Evolutionary conservation across 2,888 invertebrate genomes (phyloP).

Genomic region (Drosophila borborema): DNA sequence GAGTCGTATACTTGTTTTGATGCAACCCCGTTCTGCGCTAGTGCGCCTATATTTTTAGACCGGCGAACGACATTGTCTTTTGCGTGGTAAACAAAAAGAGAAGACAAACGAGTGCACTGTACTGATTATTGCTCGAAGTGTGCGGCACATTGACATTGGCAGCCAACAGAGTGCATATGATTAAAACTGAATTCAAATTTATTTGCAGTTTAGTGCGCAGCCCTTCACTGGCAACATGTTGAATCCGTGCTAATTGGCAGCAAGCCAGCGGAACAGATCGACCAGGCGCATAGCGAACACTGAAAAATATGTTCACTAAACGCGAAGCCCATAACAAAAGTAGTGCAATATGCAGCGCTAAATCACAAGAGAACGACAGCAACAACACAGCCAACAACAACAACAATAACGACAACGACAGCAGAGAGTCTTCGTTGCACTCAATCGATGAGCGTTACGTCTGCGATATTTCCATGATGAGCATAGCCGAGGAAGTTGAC

Average conservation of each 20-base stretch:
- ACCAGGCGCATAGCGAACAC: neutral
- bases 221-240: slow-evolving; percentile 57
- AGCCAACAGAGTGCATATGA: slow-evolving; percentile 23
- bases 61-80: slow-evolving; percentile 15
- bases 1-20: slow-evolving; percentile 47
- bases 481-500: slow-evolving; percentile 55
- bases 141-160: slow-evolving; percentile 35
- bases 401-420: neutral
- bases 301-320: slow-evolving; percentile 47
- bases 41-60: slow-evolving; percentile 42
- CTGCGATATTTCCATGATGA: slow-evolving; percentile 73
- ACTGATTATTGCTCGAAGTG: neutral
- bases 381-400: slow-evolving; percentile 24
- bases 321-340: slow-evolving; percentile 17
- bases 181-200: slow-evolving; percentile 39
- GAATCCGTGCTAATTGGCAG: slow-evolving; percentile 57
- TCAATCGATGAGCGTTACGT: slow-evolving; percentile 73
- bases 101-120: slow-evolving; percentile 1
- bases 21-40: slow-evolving; percentile 15
- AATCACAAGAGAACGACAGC: slow-evolving; percentile 13
- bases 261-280: slow-evolving; percentile 40
- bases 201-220: slow-evolving; percentile 54
- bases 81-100: slow-evolving; percentile 16
- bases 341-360: slow-evolving; percentile 12
- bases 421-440: slow-evolving; percentile 21